A percentile compares a stretch with the other conserved stretches of the same genome.
These are phyloP conservation scores for Drosophila pseudoananassae DNA, from an alignment of 1,140 invertebrate genomes.

Conservation along the genomic window DNA sequence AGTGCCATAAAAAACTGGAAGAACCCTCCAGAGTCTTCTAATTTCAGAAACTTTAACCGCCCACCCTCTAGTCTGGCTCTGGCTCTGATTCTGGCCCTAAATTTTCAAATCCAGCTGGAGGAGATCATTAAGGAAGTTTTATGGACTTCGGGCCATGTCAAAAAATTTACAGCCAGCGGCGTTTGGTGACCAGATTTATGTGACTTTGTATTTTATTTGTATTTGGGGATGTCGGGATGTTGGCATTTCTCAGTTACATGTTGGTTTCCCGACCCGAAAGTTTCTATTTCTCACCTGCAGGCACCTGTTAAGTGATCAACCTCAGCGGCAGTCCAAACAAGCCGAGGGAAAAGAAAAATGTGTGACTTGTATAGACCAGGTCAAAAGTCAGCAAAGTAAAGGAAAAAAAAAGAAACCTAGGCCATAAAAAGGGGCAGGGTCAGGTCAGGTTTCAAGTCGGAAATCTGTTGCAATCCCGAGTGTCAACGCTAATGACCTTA, in stretches of 20 bases:
- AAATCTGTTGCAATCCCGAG: slow-evolving; percentile 32
- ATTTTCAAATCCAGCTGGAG: slow-evolving; percentile 25
- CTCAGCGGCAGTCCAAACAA: too few relatives aligned
- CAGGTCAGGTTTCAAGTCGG: slow-evolving; percentile 25
- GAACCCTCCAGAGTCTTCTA: slow-evolving; percentile 19
- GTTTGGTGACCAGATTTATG: slow-evolving; percentile 79
- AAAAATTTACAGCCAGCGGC: slow-evolving; percentile 71
- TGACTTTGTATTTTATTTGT: too few relatives aligned
- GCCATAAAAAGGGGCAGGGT: slow-evolving; percentile 39
- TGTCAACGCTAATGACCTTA: slow-evolving; percentile 55
- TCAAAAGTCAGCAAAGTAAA: too few relatives aligned
- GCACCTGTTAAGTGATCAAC: slow-evolving; percentile 47
- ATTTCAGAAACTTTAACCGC: too few relatives aligned
- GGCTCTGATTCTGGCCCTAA: background rate
- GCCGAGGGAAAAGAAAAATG: too few relatives aligned
- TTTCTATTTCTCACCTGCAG: slow-evolving; percentile 19
- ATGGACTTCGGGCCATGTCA: slow-evolving; percentile 53
- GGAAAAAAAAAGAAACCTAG: slow-evolving; percentile 16
- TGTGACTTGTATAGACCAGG: too few relatives aligned
- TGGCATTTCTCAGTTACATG: background rate
- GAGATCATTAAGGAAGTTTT: slow-evolving; percentile 67
- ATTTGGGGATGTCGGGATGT: too few relatives aligned
- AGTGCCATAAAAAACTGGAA: slow-evolving; percentile 52
- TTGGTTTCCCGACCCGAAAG: background rate
- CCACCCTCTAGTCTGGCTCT: background rate